Evolutionary conservation across 1,140 invertebrate species (phyloP).

Genomic region (Nymphalis io): DNA sequence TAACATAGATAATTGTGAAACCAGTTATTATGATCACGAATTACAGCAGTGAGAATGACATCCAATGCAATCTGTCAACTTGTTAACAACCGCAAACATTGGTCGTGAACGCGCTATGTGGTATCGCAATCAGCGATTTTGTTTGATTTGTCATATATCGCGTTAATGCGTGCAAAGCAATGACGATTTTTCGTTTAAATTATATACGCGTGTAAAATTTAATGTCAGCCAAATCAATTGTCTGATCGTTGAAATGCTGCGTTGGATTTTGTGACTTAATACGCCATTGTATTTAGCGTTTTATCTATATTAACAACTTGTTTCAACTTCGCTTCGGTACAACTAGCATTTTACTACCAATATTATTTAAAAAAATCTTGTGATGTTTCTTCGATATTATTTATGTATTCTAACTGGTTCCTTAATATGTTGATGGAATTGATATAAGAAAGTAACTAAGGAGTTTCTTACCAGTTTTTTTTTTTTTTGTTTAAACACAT

Average conservation of each 20-base stretch:
- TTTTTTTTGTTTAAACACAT: too few relatives aligned
- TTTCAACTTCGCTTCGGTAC: too few relatives aligned
- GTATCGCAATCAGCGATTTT: conserved; percentile 31
- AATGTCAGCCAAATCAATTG: neutral
- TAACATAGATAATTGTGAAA: conserved; percentile 6
- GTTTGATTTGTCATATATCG: conserved; percentile 24
- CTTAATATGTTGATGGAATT: too few relatives aligned
- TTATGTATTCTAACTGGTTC: too few relatives aligned
- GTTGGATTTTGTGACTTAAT: neutral
- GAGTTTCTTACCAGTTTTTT: too few relatives aligned
- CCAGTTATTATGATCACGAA: conserved; percentile 20
- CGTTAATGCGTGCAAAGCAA: conserved; percentile 4
- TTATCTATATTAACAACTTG: too few relatives aligned
- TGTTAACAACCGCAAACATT: conserved; percentile 40
- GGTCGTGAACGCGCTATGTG: conserved; percentile 20
- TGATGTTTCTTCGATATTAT: too few relatives aligned
- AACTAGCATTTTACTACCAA: too few relatives aligned
- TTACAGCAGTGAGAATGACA: conserved; percentile 23
- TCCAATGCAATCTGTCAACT: conserved; percentile 32
- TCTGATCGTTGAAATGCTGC: neutral
- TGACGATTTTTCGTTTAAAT: conserved; percentile 8
- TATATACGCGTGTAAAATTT: conserved; percentile 1
- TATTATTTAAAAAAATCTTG: too few relatives aligned
- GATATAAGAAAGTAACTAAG: too few relatives aligned
- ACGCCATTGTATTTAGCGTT: neutral